Base-by-base conservation (phyloP, 2,113 vertebrate species). In the Phyllostomus hastatus region DNA sequence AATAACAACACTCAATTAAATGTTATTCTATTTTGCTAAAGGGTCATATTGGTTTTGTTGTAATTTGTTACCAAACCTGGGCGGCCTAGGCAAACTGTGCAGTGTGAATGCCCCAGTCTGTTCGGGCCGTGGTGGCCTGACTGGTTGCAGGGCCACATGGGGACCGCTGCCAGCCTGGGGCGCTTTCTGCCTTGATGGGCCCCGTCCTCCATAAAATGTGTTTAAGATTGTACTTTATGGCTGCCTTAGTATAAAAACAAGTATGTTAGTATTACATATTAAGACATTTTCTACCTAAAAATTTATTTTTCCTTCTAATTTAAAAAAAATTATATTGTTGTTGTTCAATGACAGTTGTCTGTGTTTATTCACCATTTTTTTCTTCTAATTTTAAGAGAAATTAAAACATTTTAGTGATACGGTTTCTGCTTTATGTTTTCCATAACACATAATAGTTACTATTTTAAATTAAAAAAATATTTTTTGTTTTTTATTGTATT, bases 351-450 rank as follows among this genome's bases (percentile, higher is more conserved):
- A 54, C 19, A 54, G 52, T 54, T 20, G 19, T 54, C 52, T 54
- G 50, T 54, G 52, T 54, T 54, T 54, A 54, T 54, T 20, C 52
- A 5, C 52, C 52, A 54, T 54, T 88, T 87, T 93, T 81, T 78
- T n/a, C 14, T 91, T 81, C 48, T 89, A 14, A 92, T 43, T 87
- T 82, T 76, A 81, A 94, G 93, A 89, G 10, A 84, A 84, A 83
- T 38, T 2, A n/a, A 76, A 86, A 33, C 38, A 52, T 70, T 57
- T 78, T 57, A 75, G 43, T 41, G 72, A 48, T 52, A 1, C 41
- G 41, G 5, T 24, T 72, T 31, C 33, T 90, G 41, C 28, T 43
- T 81, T 67, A 15, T 73, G 20, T 69, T 92, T 92, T 61, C 38
- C 10, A n/a, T 46, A 76, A 52, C 19, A 80, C 33, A 61, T 28